Evolutionary conservation across 2,797 vertebrate genomes (phyloP).

Genomic region (Eidolon dupreanum): DNA sequence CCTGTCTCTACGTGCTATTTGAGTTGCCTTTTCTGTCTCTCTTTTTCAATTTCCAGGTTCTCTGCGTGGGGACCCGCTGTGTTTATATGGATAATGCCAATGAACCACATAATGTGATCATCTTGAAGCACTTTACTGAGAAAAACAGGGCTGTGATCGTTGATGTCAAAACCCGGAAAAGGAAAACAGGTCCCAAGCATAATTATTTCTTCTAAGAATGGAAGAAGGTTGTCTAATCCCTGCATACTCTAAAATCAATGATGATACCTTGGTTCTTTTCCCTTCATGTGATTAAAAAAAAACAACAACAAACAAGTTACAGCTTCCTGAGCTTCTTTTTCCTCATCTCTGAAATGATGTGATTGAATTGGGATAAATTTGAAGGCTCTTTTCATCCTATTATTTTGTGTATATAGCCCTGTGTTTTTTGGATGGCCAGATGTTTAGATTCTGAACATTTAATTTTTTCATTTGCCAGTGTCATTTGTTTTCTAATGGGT

Average conservation of each 20-base stretch:
- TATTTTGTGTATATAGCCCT: background rate
- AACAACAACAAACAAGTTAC: background rate
- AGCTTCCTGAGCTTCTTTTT: background rate
- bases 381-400: background rate
- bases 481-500: constrained; percentile 7
- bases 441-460: background rate
- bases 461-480: background rate
- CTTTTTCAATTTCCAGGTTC: constrained; percentile 87
- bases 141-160: constrained; percentile 97
- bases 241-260: background rate
- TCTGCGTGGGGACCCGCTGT: constrained; percentile 97
- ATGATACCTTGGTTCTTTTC: background rate
- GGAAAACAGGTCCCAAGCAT: constrained; percentile 92
- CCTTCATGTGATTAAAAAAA: background rate
- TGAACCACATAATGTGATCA: constrained; percentile 94
- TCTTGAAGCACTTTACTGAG: constrained; percentile 98
- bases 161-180: constrained; percentile 96
- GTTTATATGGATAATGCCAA: constrained; percentile 98
- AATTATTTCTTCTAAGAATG: constrained; percentile 52
- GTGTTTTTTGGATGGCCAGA: background rate
- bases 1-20: background rate
- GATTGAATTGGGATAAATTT: background rate
- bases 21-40: background rate
- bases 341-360: background rate
- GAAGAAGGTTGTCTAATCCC: background rate